Percentiles rank a stretch among this genome's conserved stretches.
phyloP scores from a whole-genome alignment of 1,140 invertebrate genomes.

The Lasioglossum albipes region DNA sequence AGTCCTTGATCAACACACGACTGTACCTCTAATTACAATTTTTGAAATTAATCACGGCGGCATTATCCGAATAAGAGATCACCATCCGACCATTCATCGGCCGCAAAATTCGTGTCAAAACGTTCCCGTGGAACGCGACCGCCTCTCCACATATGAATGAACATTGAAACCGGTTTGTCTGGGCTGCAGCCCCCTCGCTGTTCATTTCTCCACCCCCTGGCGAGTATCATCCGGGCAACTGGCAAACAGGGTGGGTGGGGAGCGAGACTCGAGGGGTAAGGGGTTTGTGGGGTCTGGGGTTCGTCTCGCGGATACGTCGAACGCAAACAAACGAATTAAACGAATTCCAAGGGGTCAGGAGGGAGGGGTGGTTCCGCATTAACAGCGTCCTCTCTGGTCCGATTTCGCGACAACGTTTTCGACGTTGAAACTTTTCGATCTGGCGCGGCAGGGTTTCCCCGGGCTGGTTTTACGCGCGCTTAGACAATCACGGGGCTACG shows the following conservation, averaged over 20 bases:
- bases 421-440: conserved; percentile 7
- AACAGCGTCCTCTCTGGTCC: background rate
- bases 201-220: background rate
- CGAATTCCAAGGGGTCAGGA: background rate
- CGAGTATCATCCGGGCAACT: background rate
- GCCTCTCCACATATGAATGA: conserved; percentile 1
- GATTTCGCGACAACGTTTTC: conserved; percentile 11
- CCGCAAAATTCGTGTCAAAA: conserved; percentile 5
- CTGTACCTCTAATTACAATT: background rate
- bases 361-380: background rate
- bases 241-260: background rate
- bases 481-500: conserved; percentile 24
- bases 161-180: conserved; percentile 1
- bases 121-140: background rate
- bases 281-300: too few relatives aligned
- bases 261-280: background rate
- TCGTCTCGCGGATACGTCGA: conserved; percentile 1
- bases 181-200: background rate
- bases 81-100: background rate
- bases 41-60: too few relatives aligned
- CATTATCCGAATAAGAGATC: too few relatives aligned
- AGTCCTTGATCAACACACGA: too few relatives aligned
- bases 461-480: conserved; percentile 41
- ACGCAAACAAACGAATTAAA: conserved; percentile 6
- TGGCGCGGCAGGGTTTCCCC: too few relatives aligned